Base-by-base conservation (phyloP, 64 coral and sea anemone genomes). In the Pocillopora verrucosa region DNA sequence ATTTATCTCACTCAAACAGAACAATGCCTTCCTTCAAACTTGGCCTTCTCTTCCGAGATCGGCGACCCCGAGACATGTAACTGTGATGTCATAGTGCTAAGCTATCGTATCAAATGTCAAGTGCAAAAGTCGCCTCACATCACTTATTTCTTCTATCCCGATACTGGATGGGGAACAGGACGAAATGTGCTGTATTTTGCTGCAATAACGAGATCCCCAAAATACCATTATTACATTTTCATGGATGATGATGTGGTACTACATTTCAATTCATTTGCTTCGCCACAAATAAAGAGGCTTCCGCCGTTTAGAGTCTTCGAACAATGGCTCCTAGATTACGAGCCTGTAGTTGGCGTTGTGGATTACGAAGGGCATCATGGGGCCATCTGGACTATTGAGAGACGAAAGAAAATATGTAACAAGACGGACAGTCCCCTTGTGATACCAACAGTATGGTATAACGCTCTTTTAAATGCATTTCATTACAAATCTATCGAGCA, bases 221-320 rank as follows among this genome's bases (percentile, higher is more conserved):
- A 61, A 17, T 92, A 87, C n/a, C 73, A 35, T 34, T 92, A 87
- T 61, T 92, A 79, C 72, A 92, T 92, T 22, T n/a, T n/a, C n/a
- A n/a, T n/a, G n/a, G n/a, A n/a, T n/a, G n/a, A n/a, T n/a, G n/a
- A n/a, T n/a, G n/a, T 86, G 56, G 16, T 5, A 65, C 61, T 92
- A 1, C 10, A 22, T 1, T 92, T 86, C 37, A 92, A 92, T 30
- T 0, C 36, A 10, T 59, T 74, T 36, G 67, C 34, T 75, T 56
- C 67, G 3, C 51, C 30, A 65, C 16, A 67, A 19, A 82, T 82
- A 19, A 75, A 84, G 35, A 82, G 61, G n/a, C 60, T 77, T 14
- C 34, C 37, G n/a, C 69, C 82, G 35, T 58, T 91, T 26, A 74
- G 82, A 36, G 75, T 70, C 10, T 86, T 77, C 86, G 81, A 91